phyloP scores from a whole-genome alignment of 1,140 invertebrate genomes.

The Zeugodacus cucurbitae region DNA sequence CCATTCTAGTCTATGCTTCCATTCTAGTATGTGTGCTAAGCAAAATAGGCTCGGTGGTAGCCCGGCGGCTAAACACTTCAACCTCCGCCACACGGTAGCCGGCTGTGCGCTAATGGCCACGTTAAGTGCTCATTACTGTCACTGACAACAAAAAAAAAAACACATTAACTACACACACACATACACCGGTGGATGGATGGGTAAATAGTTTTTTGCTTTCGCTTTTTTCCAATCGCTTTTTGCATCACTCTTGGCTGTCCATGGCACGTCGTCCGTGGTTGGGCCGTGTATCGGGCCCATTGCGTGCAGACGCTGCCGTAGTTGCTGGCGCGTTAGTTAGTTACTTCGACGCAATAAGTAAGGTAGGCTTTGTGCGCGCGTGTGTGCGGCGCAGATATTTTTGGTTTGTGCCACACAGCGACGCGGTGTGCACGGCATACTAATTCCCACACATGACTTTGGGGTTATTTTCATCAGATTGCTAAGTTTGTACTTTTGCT shows the following conservation, averaged over 20 bases:
- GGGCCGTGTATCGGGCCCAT: not conserved
- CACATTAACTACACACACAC: not conserved
- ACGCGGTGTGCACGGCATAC: not conserved
- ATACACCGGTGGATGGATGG: not conserved
- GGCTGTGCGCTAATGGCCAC: conserved; percentile 13
- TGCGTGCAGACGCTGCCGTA: not conserved
- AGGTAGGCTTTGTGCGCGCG: not conserved
- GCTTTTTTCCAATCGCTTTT: not conserved
- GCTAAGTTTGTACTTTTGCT: not conserved
- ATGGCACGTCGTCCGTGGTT: not conserved
- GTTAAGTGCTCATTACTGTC: conserved; percentile 36
- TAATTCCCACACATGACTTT: conserved; percentile 21
- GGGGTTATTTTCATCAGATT: conserved; percentile 13
- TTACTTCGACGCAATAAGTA: not conserved
- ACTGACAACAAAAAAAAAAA: conserved; percentile 2
- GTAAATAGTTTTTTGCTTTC: not conserved
- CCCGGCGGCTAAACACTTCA: not conserved
- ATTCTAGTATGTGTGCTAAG: not conserved
- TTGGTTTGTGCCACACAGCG: not conserved
- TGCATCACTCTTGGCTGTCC: not conserved
- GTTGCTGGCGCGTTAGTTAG: conserved; percentile 2
- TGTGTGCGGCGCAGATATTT: not conserved
- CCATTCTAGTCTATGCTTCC: not conserved
- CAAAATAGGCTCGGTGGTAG: not conserved
- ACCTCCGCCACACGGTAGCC: not conserved